Conservation (phyloP, 2,797 vertebrate genomes). For the Manis pentadactyla region DNA sequence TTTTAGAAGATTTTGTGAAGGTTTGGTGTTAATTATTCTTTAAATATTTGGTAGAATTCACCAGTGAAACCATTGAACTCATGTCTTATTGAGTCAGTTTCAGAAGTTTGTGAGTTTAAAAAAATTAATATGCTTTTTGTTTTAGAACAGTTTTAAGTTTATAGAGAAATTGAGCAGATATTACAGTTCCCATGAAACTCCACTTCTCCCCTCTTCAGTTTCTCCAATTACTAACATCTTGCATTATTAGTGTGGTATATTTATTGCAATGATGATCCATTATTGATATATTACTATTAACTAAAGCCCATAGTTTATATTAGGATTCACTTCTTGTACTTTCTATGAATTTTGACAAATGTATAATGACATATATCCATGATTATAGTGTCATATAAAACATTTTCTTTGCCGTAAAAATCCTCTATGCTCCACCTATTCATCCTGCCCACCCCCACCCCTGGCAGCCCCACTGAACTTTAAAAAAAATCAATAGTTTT, state of each 20-base stretch:
- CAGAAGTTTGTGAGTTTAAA: neutral
- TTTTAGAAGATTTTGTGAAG: neutral
- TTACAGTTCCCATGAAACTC: neutral
- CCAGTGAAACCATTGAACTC: neutral
- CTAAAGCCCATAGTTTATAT: neutral
- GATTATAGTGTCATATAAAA: neutral
- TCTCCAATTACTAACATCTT: neutral
- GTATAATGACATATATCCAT: neutral
- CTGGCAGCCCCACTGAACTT: neutral
- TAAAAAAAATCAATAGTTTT: neutral
- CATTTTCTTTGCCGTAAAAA: neutral
- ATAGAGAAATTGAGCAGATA: neutral
- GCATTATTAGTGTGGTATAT: neutral
- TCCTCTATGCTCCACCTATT: neutral
- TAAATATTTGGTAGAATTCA: neutral
- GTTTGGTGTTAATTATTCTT: neutral
- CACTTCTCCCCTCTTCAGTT: neutral
- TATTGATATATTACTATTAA: neutral
- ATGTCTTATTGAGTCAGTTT: neutral
- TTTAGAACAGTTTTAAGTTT: constrained; percentile 7
- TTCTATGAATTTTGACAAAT: constrained; percentile 19
- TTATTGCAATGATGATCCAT: neutral
- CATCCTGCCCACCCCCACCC: neutral
- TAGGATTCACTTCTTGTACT: neutral
- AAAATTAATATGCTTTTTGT: neutral